phyloP scores from a whole-genome alignment of 2,113 vertebrate genomes.

The Pygoscelis adeliae region DNA sequence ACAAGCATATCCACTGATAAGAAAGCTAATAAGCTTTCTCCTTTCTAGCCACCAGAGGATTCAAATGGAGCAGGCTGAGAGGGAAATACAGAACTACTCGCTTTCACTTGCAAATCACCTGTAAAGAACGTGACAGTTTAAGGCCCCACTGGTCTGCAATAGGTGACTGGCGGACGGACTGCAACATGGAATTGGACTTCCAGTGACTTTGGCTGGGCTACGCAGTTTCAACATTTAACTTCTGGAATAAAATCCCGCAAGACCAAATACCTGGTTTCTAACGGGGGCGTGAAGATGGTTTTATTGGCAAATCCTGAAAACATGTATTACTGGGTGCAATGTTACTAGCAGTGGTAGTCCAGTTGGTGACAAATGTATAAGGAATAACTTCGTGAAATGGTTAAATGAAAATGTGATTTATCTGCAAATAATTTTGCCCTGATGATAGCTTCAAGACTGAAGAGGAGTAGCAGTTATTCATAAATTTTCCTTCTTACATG shows the following conservation, averaged over 20 bases:
- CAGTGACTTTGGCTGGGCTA: neutral
- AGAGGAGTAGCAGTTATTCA: neutral
- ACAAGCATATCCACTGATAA: neutral
- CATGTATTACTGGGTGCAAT: neutral
- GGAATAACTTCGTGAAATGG: neutral
- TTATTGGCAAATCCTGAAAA: neutral
- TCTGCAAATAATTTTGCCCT: neutral
- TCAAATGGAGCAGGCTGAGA: neutral
- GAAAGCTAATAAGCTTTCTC: neutral
- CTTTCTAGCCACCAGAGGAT: neutral
- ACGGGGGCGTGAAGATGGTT: neutral
- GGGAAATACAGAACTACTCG: neutral
- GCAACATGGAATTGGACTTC: neutral
- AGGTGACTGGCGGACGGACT: accelerated
- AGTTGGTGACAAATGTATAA: neutral
- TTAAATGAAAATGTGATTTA: neutral
- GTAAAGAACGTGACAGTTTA: neutral
- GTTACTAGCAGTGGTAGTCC: neutral
- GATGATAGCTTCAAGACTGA: neutral
- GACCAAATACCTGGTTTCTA: neutral
- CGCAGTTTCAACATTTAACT: neutral
- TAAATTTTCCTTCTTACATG: neutral
- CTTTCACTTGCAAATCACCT: neutral
- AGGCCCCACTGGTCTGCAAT: neutral
- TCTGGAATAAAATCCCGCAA: neutral